A percentile compares a stretch with the other conserved stretches of the same genome.
Evolutionary conservation across 2,113 vertebrate species (phyloP).

Genomic region (Tragelaphus imberbis): DNA sequence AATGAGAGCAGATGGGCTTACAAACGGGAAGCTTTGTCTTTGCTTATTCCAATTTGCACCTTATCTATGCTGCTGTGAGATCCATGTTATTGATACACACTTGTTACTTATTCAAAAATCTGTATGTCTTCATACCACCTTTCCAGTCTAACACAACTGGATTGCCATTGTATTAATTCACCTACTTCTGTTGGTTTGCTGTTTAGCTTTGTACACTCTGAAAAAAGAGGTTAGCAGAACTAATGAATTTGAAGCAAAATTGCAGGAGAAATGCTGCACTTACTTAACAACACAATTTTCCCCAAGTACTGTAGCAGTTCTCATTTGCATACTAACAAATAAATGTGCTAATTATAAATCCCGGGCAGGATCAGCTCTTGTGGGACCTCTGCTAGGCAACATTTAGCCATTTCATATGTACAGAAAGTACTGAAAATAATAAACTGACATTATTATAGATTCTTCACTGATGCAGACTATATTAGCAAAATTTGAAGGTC

Average conservation of each 20-base stretch:
- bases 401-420: constrained; percentile 45
- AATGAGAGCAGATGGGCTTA: neutral
- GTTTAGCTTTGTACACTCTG: neutral
- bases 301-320: neutral
- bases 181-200: neutral
- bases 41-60: neutral
- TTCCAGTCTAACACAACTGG: neutral
- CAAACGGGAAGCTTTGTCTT: neutral
- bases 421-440: constrained; percentile 49
- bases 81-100: neutral
- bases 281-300: constrained; percentile 36
- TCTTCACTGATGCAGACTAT: constrained; percentile 36
- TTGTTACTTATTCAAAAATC: neutral
- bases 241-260: constrained; percentile 36
- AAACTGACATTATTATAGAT: constrained; percentile 31
- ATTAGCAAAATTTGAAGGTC: constrained; percentile 16
- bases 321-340: constrained; percentile 65
- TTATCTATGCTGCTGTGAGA: neutral
- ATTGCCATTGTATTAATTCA: neutral
- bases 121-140: neutral
- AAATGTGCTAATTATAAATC: constrained; percentile 59
- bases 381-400: constrained; percentile 46
- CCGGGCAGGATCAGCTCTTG: constrained; percentile 20
- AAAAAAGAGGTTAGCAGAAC: neutral
- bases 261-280: constrained; percentile 7